Evolutionary conservation across 2,113 vertebrate species (phyloP).

Genomic region (Lagenorhynchus albirostris): DNA sequence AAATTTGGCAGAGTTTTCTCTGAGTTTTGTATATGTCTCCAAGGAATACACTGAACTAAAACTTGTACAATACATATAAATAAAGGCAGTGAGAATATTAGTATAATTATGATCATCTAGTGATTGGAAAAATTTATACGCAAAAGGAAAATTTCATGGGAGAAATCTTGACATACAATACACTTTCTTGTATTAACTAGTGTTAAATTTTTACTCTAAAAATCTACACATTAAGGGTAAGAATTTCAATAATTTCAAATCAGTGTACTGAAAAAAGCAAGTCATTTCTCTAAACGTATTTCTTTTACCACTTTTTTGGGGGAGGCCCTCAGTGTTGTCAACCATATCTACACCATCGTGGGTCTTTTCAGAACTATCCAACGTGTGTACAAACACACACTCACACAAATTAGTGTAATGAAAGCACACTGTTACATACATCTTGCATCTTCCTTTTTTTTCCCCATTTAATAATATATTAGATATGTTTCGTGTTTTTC

Average conservation of each 20-base stretch:
- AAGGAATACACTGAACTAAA: background rate
- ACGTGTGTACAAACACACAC: background rate
- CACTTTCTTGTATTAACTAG: background rate
- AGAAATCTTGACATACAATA: background rate
- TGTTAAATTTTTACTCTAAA: background rate
- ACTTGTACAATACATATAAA: background rate
- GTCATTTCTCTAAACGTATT: background rate
- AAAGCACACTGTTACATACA: background rate
- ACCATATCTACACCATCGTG: background rate
- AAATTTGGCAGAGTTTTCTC: background rate
- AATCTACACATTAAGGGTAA: background rate
- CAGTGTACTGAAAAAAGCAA: background rate
- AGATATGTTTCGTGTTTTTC: background rate
- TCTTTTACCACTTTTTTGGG: background rate
- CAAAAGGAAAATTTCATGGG: background rate
- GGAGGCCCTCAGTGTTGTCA: fast-evolving
- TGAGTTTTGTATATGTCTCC: background rate
- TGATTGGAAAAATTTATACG: background rate
- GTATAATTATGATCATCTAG: background rate
- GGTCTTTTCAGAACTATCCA: background rate
- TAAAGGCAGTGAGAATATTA: background rate
- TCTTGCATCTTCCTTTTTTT: background rate
- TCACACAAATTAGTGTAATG: background rate
- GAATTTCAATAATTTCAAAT: background rate
- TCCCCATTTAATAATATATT: background rate